phyloP scores from a whole-genome alignment of 23 tunicate genomes.

The Styela clava region DNA sequence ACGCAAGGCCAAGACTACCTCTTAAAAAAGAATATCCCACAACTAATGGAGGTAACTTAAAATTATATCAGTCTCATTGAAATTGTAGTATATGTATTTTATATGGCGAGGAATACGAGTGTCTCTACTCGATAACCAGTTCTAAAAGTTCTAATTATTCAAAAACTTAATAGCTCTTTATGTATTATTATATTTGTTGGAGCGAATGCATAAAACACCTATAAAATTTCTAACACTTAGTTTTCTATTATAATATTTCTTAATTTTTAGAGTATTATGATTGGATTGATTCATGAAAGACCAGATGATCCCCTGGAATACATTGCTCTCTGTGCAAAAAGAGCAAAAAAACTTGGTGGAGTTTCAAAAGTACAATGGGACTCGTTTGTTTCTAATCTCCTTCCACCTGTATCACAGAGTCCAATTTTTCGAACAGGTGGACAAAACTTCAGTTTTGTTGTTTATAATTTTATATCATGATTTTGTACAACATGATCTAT shows the following conservation, averaged over 20 bases:
- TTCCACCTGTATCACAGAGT: background rate
- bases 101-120: no score
- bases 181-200: no score
- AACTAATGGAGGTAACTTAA: constrained; percentile 36
- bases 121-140: no score
- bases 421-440: constrained; percentile 31
- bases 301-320: constrained; percentile 61
- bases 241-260: no score
- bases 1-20: constrained; percentile 47
- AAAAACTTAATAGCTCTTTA: no score
- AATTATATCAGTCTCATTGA: background rate
- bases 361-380: constrained; percentile 46
- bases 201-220: no score
- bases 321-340: constrained; percentile 35
- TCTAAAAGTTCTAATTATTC: no score
- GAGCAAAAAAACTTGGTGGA: constrained; percentile 33
- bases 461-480: no score
- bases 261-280: constrained; percentile 50
- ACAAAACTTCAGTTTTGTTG: no score
- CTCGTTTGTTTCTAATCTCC: constrained; percentile 39
- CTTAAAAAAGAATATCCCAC: constrained; percentile 30
- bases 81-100: background rate
- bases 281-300: constrained; percentile 63
- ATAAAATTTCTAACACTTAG: no score
- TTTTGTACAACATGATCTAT: no score